Evolutionary conservation across 2,797 vertebrate genomes (phyloP).

Genomic region (Rallus crepitans): DNA sequence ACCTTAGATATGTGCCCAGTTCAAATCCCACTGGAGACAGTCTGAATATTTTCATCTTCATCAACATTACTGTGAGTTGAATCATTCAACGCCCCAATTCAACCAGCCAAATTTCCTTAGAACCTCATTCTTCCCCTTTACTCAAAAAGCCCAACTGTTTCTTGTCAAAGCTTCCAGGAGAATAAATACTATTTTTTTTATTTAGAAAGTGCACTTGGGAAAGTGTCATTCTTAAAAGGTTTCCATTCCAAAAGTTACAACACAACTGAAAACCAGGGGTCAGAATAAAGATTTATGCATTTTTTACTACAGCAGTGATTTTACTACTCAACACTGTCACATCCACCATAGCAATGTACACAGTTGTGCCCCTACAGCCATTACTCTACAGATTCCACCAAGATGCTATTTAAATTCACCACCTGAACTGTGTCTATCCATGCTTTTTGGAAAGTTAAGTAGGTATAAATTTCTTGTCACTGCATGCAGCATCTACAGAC

Average conservation of each 20-base stretch:
- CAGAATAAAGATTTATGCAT: neutral
- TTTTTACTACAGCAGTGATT: neutral
- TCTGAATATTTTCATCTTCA: conserved; percentile 47
- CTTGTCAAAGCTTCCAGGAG: conserved; percentile 31
- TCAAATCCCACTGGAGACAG: conserved; percentile 32
- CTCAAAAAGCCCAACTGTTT: conserved; percentile 38
- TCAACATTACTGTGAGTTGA: conserved; percentile 9
- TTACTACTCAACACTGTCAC: neutral
- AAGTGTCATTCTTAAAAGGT: neutral
- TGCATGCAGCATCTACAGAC: neutral
- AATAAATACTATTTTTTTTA: conserved; percentile 12
- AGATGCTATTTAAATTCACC: neutral
- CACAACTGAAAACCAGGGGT: neutral
- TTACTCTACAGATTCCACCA: neutral
- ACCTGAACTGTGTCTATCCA: neutral
- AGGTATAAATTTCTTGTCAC: neutral
- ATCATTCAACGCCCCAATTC: conserved; percentile 33
- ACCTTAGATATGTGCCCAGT: conserved; percentile 15
- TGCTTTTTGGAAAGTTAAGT: neutral
- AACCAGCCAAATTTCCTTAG: conserved; percentile 42
- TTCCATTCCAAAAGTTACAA: neutral
- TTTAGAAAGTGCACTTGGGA: neutral
- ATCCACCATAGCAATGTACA: neutral
- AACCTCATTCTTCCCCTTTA: conserved; percentile 44
- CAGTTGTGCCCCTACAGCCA: neutral